Conservation (phyloP, 2,888 invertebrate genomes). For the Eupithecia inturbata region DNA sequence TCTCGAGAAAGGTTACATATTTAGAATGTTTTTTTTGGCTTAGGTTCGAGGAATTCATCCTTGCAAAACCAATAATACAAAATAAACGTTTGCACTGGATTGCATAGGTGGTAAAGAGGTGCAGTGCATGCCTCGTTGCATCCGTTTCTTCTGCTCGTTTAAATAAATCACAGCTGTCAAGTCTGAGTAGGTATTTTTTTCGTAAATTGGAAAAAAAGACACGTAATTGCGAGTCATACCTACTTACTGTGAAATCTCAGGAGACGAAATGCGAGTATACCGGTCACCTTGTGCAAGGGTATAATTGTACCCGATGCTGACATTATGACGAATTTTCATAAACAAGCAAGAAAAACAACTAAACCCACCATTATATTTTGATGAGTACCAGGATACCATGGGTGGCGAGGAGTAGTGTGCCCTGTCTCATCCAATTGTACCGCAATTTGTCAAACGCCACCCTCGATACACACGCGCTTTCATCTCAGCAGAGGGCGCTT, state of each 20-base stretch:
- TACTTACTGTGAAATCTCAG: too few relatives aligned
- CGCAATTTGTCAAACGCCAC: constrained; percentile 68
- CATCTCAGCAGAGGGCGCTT: constrained; percentile 23
- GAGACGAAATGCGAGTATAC: too few relatives aligned
- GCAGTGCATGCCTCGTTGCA: too few relatives aligned
- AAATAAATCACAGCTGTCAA: too few relatives aligned
- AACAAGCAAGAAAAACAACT: not conserved
- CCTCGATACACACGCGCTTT: constrained; percentile 23
- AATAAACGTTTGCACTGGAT: not conserved
- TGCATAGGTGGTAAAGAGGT: not conserved
- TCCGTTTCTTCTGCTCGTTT: not conserved
- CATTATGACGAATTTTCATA: not conserved
- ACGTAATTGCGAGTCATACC: too few relatives aligned
- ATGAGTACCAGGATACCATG: constrained; percentile 23
- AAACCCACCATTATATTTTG: not conserved
- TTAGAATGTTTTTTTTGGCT: too few relatives aligned
- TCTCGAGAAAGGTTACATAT: too few relatives aligned
- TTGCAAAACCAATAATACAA: too few relatives aligned
- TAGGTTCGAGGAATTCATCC: too few relatives aligned
- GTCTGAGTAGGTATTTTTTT: too few relatives aligned
- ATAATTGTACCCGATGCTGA: not conserved
- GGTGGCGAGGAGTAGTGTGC: constrained; percentile 36
- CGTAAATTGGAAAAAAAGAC: too few relatives aligned
- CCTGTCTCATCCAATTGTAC: constrained; percentile 61
- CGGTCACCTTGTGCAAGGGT: too few relatives aligned